phyloP scores from a whole-genome alignment of 1,140 invertebrate genomes.

The Dryas iulia region DNA sequence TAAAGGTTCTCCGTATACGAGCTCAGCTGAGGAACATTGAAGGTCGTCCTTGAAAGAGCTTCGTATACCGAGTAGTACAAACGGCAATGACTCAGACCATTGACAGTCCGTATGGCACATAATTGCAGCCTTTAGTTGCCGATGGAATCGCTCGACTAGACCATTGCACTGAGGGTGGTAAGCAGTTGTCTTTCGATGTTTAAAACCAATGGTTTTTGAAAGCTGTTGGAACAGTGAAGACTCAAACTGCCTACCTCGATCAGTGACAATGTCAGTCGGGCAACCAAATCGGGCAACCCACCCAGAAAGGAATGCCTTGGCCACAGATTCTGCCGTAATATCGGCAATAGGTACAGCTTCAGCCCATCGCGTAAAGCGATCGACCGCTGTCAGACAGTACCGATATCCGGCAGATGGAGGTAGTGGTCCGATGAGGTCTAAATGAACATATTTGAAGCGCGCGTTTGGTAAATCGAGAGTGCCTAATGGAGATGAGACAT shows the following conservation, averaged over 20 bases:
- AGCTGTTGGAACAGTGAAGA: slow-evolving; percentile 32
- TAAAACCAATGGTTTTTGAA: slow-evolving; percentile 30
- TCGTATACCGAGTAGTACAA: slow-evolving; percentile 67
- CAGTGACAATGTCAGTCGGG: slow-evolving; percentile 28
- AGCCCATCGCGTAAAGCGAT: slow-evolving; percentile 34
- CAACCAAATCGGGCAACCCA: slow-evolving; percentile 35
- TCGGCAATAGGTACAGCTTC: slow-evolving; percentile 27
- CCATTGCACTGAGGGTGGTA: slow-evolving; percentile 55
- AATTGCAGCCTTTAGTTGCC: slow-evolving; percentile 41
- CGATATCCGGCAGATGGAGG: slow-evolving; percentile 18
- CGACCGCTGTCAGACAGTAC: slow-evolving; percentile 32
- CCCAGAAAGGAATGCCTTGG: slow-evolving; percentile 17
- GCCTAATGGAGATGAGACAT: too few species aligned
- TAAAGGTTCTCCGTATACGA: slow-evolving; percentile 40
- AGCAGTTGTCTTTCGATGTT: slow-evolving; percentile 64
- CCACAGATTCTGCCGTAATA: slow-evolving; percentile 32
- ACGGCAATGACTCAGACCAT: slow-evolving; percentile 60
- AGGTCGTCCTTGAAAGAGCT: slow-evolving; percentile 54
- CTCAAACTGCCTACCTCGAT: slow-evolving; percentile 37
- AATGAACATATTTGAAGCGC: too few species aligned
- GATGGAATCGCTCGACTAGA: slow-evolving; percentile 51
- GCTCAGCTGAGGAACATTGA: slow-evolving; percentile 46
- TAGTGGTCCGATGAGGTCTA: slow-evolving; percentile 8
- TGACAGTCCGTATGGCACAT: slow-evolving; percentile 38
- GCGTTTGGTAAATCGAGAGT: too few species aligned